Percentiles rank a stretch among this genome's conserved stretches.
phyloP scores from a whole-genome alignment of 2,888 invertebrate genomes.

The Monopis laevigella region DNA sequence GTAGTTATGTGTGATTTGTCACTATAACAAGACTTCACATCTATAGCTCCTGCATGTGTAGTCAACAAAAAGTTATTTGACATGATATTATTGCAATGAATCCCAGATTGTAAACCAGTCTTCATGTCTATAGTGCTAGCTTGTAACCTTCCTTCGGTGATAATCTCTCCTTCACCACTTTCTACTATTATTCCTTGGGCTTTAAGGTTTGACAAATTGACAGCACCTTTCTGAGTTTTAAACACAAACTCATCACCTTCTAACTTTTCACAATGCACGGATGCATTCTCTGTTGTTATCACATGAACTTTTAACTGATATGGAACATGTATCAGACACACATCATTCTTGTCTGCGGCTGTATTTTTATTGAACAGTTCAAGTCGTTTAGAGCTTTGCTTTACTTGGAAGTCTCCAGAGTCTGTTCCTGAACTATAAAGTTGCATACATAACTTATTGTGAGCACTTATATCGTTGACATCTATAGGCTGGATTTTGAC shows the following conservation, averaged over 20 bases:
- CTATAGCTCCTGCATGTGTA: constrained; percentile 51
- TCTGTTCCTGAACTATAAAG: constrained; percentile 54
- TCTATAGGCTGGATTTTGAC: constrained; percentile 59
- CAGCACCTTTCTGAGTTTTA: constrained; percentile 50
- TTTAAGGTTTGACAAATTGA: constrained; percentile 44
- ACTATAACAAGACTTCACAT: constrained; percentile 55
- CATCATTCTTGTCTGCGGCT: constrained; percentile 45
- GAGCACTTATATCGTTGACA: constrained; percentile 48
- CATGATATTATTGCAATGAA: constrained; percentile 55
- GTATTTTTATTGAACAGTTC: constrained; percentile 54
- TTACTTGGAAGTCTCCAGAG: constrained; percentile 53
- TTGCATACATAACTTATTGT: constrained; percentile 54
- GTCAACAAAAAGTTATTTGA: constrained; percentile 40
- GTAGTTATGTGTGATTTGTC: constrained; percentile 58
- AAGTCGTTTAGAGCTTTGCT: constrained; percentile 54
- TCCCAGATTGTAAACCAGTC: constrained; percentile 44
- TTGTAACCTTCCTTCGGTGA: constrained; percentile 44
- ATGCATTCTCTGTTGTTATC: constrained; percentile 48
- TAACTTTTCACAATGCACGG: constrained; percentile 45
- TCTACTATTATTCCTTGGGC: constrained; percentile 50
- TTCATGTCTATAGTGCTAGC: constrained; percentile 49
- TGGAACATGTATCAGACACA: constrained; percentile 58
- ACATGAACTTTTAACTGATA: constrained; percentile 56
- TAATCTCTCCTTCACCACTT: constrained; percentile 42
- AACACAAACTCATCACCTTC: constrained; percentile 55